These are phyloP conservation scores for Cervus canadensis DNA, from an alignment of 2,113 vertebrate species.

Conservation along the genomic window DNA sequence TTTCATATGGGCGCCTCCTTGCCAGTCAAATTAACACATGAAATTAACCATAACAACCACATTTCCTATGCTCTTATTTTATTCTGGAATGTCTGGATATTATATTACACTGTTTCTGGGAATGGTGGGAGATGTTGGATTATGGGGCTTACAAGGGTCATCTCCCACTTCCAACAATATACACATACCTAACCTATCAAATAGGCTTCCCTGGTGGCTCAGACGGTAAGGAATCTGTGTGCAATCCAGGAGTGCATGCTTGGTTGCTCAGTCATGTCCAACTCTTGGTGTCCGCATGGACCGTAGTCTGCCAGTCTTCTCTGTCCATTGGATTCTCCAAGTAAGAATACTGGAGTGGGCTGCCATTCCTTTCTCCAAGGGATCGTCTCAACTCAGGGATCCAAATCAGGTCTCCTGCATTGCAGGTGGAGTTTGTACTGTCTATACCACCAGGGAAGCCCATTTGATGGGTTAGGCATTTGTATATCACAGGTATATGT, in stretches of 20 bases:
- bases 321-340: background rate
- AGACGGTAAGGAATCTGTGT: background rate
- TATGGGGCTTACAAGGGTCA: background rate
- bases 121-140: background rate
- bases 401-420: background rate
- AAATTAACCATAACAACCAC: background rate
- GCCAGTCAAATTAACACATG: background rate
- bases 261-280: background rate
- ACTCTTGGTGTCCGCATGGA: accelerated
- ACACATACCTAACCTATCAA: background rate
- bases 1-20: background rate
- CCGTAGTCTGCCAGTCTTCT: background rate
- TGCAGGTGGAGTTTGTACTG: background rate
- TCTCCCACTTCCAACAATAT: background rate
- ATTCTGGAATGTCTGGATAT: background rate
- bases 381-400: background rate
- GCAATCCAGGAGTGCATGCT: background rate
- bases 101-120: background rate
- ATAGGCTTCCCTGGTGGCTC: background rate
- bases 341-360: background rate
- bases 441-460: background rate
- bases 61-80: background rate
- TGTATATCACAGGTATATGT: background rate
- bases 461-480: background rate
- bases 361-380: background rate